Base-by-base conservation (phyloP, 2,113 vertebrate species). In the Chiloscyllium plagiosum region DNA sequence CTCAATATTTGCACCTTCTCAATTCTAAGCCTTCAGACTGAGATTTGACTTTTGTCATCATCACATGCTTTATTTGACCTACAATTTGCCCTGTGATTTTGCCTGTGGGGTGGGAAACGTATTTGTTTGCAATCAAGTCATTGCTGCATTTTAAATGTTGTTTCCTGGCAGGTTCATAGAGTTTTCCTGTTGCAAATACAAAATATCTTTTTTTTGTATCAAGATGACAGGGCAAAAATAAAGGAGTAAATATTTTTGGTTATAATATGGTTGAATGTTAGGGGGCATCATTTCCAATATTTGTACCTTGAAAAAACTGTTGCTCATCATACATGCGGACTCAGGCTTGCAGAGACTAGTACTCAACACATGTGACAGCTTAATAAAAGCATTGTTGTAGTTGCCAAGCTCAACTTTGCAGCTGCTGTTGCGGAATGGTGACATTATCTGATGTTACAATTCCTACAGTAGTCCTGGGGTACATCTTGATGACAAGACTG, bases 371-470 rank as follows among this genome's bases (percentile, higher is more conserved):
- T 19, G 56, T 65, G 87, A n/a, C 87, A n/a, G 56, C 26, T 92
- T 92, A 56, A 92, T 61, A 65, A 92, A 65, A 33, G 29, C 17
- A 61, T 19, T 2, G 13, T 15, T 92, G 87, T 26, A 61, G 65
- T 92, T 33, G 52, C 87, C 87, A 90, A 90, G n/a, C 29, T 90
- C 65, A 65, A 90, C 52, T 90, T 90, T 90, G 87, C 87, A 90
- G 47, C 87, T 90, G 87, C 56, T 33, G 87, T 26, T 61, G 52
- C 19, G 87, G 87, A 13, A n/a, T n/a, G 61, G 87, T 92, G 12
- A 92, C 56, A 94, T 94, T 69, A 68, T 69, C 66, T 42, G 65
- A 68, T 94, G 93, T 94, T 94, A 47, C 33, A 94, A 94, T 94
- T 68, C 47, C 93, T 69, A 12, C 65, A 26, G 66, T 22, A 42